Conservation (phyloP, 2,113 vertebrate species). For the Calyptommatus sinebrachiatus region DNA sequence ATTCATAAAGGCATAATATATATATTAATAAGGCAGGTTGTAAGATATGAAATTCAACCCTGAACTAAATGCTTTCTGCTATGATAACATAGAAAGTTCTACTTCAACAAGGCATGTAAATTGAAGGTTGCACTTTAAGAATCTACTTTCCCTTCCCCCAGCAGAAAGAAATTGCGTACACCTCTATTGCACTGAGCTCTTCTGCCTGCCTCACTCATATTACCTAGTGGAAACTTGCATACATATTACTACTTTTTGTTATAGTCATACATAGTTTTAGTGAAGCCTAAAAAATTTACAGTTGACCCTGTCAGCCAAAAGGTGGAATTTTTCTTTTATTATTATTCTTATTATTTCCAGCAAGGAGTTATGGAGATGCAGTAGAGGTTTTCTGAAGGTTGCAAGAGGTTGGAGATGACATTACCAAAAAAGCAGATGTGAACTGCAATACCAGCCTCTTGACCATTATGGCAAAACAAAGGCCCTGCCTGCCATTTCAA, state of each 20-base stretch:
- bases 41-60: conserved; percentile 45
- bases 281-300: neutral
- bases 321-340: neutral
- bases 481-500: too few relatives aligned
- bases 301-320: neutral
- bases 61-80: conserved; percentile 31
- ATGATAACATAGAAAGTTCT: conserved; percentile 15
- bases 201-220: too few relatives aligned
- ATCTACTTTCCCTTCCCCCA: neutral
- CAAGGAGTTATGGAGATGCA: too few relatives aligned
- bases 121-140: neutral
- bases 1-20: conserved; percentile 67
- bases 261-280: too few relatives aligned
- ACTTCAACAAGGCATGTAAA: neutral
- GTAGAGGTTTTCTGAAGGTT: too few relatives aligned
- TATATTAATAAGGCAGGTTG: conserved; percentile 66
- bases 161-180: neutral
- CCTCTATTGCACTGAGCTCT: neutral
- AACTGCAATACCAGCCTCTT: too few relatives aligned
- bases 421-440: too few relatives aligned
- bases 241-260: too few relatives aligned
- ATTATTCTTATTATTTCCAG: neutral
- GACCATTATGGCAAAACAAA: too few relatives aligned
- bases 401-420: too few relatives aligned
- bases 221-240: too few relatives aligned